Base-by-base conservation (phyloP, 2,797 vertebrate species). In the Sebastes miniatus region DNA sequence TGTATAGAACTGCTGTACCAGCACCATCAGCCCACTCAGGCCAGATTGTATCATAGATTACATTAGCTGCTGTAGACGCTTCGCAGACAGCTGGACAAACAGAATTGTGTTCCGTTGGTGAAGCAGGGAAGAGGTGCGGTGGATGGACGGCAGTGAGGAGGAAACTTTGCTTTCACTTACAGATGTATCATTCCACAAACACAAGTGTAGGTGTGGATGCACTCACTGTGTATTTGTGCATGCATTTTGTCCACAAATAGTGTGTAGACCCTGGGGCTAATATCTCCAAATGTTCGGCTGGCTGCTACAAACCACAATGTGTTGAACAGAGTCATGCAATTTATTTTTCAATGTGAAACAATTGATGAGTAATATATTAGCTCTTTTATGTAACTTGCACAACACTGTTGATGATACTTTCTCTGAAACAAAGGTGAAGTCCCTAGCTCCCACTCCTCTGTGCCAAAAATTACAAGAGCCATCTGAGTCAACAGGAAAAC, bases 31-130 rank as follows among this genome's bases (percentile, higher is more conserved):
- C 89, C 86, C 88, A 91, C 91, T 90, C 84, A 86, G 78, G 77
- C 85, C 86, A 88, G 86, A 90, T 91, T 89, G 83, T 69, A 83
- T 87, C 75, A 76, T 74, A 82, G 83, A 90, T 88, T 89, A 80
- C 86, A 87, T 92, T 91, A 89, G 83, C 86, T 85, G 83, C 83
- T 89, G 76, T 69, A 77, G 87, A 77, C 18, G 39, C 68, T 76
- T 73, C 54, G 34, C 77, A 89, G 81, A 78, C 82, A 77, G 70
- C 80, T 77, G 79, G 75, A 71, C 79, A 75, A 75, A 69, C 75
- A 61, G 36, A 77, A 73, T 29, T 54, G 69, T 69, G 52, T 73
- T 88, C 62, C 57, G 76, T 29, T 61, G 34, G 36, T 67, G 69
- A 62, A 59, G 34, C 25, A 52, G 56, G 18, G 10, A 68, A 77